Conservation (phyloP, 2,888 invertebrate genomes). For the Petrolisthes manimaculis region DNA sequence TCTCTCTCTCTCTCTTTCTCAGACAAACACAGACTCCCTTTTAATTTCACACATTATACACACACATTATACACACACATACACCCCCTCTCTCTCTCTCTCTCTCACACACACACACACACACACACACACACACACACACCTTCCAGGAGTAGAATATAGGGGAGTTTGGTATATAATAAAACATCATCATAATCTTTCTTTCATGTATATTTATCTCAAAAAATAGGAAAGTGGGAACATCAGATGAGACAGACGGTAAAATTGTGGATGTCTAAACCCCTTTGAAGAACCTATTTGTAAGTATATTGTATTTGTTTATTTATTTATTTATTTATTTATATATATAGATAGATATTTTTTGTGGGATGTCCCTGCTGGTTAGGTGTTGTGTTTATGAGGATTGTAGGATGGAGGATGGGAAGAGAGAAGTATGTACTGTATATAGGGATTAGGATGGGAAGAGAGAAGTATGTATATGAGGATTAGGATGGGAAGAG, state of each 20-base stretch:
- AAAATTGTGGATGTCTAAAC: not conserved
- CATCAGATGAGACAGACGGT: slow-evolving; percentile 9
- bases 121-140: not conserved
- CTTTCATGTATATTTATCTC: slow-evolving; percentile 18
- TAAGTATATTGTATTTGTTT: not conserved
- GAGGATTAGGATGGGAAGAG: not conserved
- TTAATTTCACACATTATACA: not conserved
- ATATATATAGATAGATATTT: slow-evolving; percentile 8
- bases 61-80: no score
- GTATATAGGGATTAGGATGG: not conserved
- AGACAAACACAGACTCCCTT: not conserved
- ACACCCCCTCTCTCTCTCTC: not conserved
- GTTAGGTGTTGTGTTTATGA: not conserved
- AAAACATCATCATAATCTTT: not conserved
- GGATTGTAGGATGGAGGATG: not conserved
- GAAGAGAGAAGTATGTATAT: slow-evolving; percentile 11
- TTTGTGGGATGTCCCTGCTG: slow-evolving; percentile 16
- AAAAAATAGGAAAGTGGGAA: slow-evolving; percentile 18
- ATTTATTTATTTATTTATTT: not conserved
- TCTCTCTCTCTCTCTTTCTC: not conserved
- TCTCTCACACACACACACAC: not conserved
- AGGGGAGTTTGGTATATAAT: not conserved
- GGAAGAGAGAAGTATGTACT: not conserved
- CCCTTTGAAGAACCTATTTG: slow-evolving; percentile 9
- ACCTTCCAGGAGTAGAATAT: not conserved